Conservation (phyloP, 2,797 vertebrate species). For the Synanceia verrucosa region DNA sequence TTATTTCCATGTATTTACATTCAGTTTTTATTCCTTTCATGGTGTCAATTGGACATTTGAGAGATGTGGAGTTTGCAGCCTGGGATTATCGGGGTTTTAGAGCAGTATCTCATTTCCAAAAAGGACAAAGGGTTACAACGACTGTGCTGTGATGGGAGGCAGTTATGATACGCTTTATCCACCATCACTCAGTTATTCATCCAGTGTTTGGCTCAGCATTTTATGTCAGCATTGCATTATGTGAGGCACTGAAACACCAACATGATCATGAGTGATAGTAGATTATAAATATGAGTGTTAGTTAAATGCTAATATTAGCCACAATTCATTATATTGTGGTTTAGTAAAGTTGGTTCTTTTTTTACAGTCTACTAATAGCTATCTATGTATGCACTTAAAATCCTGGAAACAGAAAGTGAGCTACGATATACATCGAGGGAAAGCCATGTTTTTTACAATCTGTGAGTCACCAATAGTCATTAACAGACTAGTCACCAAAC, state of each 20-base stretch:
- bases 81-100: constrained; percentile 44
- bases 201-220: constrained; percentile 14
- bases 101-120: constrained; percentile 37
- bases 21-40: constrained; percentile 30
- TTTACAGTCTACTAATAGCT: background rate
- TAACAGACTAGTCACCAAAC: background rate
- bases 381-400: background rate
- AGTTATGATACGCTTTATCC: constrained; percentile 29
- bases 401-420: background rate
- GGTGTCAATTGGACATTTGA: constrained; percentile 31
- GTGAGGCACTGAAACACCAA: constrained; percentile 5
- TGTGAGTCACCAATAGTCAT: background rate
- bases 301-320: constrained; percentile 3
- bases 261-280: constrained; percentile 12
- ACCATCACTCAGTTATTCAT: constrained; percentile 28
- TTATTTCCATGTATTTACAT: constrained; percentile 63
- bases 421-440: background rate
- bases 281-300: constrained; percentile 11
- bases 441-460: background rate
- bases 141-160: background rate
- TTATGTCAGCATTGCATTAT: constrained; percentile 28
- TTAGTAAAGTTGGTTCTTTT: background rate
- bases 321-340: background rate
- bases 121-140: constrained; percentile 23
- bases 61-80: constrained; percentile 11